Evolutionary conservation across 2,113 vertebrate species (phyloP).

Genomic region (Poecilia latipinna): DNA sequence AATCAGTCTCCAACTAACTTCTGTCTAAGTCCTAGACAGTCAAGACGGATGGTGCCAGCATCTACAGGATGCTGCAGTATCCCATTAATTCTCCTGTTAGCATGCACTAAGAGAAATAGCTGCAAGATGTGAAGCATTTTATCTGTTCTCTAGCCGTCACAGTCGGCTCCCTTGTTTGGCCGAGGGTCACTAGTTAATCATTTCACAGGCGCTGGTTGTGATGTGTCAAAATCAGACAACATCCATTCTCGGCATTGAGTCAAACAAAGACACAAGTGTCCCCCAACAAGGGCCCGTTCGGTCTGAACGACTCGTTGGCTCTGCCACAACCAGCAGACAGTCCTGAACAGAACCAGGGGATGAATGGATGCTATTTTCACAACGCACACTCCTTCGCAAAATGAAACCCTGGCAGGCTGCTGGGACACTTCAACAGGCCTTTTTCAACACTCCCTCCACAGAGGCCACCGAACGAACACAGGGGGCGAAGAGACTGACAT

Average conservation of each 20-base stretch:
- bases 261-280: slow-evolving; percentile 74
- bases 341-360: slow-evolving; percentile 61
- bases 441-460: slow-evolving; percentile 67
- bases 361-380: slow-evolving; percentile 77
- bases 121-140: slow-evolving; percentile 34
- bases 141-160: slow-evolving; percentile 38
- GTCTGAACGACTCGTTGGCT: slow-evolving; percentile 66
- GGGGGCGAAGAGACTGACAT: slow-evolving; percentile 49
- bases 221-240: slow-evolving; percentile 74
- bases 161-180: slow-evolving; percentile 16
- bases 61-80: slow-evolving; percentile 65
- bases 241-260: slow-evolving; percentile 69
- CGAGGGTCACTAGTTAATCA: slow-evolving; percentile 63
- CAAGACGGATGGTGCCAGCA: slow-evolving; percentile 72
- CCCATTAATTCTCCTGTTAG: slow-evolving; percentile 71
- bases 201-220: slow-evolving; percentile 58
- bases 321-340: slow-evolving; percentile 63
- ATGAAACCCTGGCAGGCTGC: slow-evolving; percentile 69
- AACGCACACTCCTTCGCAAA: slow-evolving; percentile 64
- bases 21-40: slow-evolving; percentile 78
- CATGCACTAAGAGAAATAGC: slow-evolving; percentile 51
- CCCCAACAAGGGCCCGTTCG: slow-evolving; percentile 69
- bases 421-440: slow-evolving; percentile 71
- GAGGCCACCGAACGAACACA: slow-evolving; percentile 42
- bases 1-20: slow-evolving; percentile 81